Percentiles rank a stretch among this genome's conserved stretches.
phyloP scores from a whole-genome alignment of 1,140 invertebrate genomes.

The Contarinia nasturtii region DNA sequence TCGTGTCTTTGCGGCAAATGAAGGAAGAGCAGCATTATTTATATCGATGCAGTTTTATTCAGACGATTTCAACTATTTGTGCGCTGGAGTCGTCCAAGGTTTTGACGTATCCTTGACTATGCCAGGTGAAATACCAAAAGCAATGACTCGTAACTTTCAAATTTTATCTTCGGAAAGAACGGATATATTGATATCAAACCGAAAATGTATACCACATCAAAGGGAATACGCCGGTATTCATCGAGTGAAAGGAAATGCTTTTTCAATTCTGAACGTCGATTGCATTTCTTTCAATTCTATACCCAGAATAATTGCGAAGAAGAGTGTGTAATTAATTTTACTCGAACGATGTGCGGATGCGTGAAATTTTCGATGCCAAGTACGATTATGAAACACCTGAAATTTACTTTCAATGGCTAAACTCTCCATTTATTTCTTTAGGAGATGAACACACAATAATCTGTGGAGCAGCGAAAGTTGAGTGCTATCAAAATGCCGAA shows the following conservation, averaged over 20 bases:
- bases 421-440: constrained; percentile 10
- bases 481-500: constrained; percentile 19
- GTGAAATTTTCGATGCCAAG: constrained; percentile 43
- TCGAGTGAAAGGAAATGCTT: constrained; percentile 31
- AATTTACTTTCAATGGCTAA: constrained; percentile 1
- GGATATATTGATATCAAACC: constrained; percentile 31
- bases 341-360: constrained; percentile 31
- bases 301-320: constrained; percentile 40
- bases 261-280: constrained; percentile 32
- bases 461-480: constrained; percentile 19
- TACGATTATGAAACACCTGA: too few relatives aligned
- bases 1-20: too few relatives aligned
- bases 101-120: constrained; percentile 27
- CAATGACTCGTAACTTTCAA: background rate
- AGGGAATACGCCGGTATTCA: constrained; percentile 27
- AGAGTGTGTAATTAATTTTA: constrained; percentile 44
- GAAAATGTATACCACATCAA: constrained; percentile 36
- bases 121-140: background rate
- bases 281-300: constrained; percentile 39
- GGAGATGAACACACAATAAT: constrained; percentile 22
- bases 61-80: constrained; percentile 41
- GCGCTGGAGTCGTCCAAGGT: constrained; percentile 43
- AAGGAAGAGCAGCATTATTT: too few relatives aligned
- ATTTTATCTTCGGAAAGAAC: constrained; percentile 26
- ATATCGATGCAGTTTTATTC: too few relatives aligned